Evolutionary conservation across 2,113 vertebrate genomes (phyloP), one percentile per base, ranked within the genome.

Genomic region (Malurus cyaneus): DNA sequence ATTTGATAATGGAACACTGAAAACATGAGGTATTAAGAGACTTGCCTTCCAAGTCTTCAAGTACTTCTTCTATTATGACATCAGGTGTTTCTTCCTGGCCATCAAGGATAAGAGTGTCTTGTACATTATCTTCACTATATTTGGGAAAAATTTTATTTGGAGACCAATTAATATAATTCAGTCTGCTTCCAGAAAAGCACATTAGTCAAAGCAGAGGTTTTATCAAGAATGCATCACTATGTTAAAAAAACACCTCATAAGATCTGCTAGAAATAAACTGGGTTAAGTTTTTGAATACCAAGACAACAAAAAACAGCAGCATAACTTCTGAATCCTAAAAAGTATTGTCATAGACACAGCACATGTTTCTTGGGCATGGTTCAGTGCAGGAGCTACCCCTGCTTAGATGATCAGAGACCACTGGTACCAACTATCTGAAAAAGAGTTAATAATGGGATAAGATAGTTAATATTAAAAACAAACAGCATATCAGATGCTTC

Each of bases 11-110:
- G 5, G n/a, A 64, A 74, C 5, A 39, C 3, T 39, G 36, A 36
- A 73, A 49, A 31, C 41, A 56, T 36, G 44, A 69, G 41, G 3
- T 79, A 93, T 62, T 49, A 57, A 84, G 52, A 87, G 69, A 97
- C 98, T 97, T 92, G 97, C 98, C 89, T 94, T 96, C 92, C 42
- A 93, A 32, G 39, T 88, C 98, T 66, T 98, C 98, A 79, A 98
- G 65, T 84, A 98, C 80, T 96, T 99, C 98, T 95, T 99, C 98
- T 88, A 99, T 96, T 62, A 99, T 97, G 32, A 99, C 96, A 92
- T 98, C 97, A 92, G 98, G 97, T 7, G 42, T 67, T 66, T 94
- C 95, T 73, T 95, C 91, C 91, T 73, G 73, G 28, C 64, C 86
- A 92, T 34, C 76, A 53, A 36, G 52, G 25, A 18, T 71, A 47